Percentiles rank a stretch among this genome's conserved stretches.
Conservation (phyloP, 2,797 vertebrate species). For the Notolepis coatsorum region DNA sequence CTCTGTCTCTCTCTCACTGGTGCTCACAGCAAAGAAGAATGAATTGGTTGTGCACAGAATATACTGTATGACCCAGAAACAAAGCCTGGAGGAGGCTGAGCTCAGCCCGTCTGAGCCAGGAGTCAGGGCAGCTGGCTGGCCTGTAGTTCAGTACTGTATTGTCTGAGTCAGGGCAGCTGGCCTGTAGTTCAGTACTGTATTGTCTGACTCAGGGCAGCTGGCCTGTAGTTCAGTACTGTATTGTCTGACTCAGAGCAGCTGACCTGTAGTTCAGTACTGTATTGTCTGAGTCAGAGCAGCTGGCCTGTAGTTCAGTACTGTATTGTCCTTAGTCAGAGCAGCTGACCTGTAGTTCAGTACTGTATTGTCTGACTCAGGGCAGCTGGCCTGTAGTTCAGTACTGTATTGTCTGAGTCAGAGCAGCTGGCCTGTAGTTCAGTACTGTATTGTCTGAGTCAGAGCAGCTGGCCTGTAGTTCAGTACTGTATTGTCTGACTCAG, state of each 20-base stretch:
- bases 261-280: constrained; percentile 17
- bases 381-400: constrained; percentile 10
- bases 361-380: constrained; percentile 16
- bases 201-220: constrained; percentile 25
- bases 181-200: constrained; percentile 5
- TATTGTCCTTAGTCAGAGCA: constrained; percentile 20
- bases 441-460: constrained; percentile 11
- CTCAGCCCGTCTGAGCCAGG: too few species aligned
- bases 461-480: constrained; percentile 12
- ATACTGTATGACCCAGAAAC: constrained; percentile 67
- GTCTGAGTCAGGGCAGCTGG: constrained; percentile 21
- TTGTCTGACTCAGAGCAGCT: constrained; percentile 27
- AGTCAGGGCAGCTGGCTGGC: constrained; percentile 25
- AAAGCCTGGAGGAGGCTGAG: constrained; percentile 27
- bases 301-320: constrained; percentile 3
- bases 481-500: constrained; percentile 11
- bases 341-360: constrained; percentile 20
- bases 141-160: constrained; percentile 8
- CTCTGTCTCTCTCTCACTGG: not conserved
- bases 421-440: constrained; percentile 12
- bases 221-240: constrained; percentile 3
- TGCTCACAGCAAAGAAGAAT: constrained; percentile 47
- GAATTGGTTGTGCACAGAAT: constrained; percentile 52
- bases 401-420: constrained; percentile 15
- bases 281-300: constrained; percentile 24